Percentiles rank a stretch among this genome's conserved stretches.
phyloP scores from a whole-genome alignment of 2,888 invertebrate genomes.

The Pediacus dermestoides region DNA sequence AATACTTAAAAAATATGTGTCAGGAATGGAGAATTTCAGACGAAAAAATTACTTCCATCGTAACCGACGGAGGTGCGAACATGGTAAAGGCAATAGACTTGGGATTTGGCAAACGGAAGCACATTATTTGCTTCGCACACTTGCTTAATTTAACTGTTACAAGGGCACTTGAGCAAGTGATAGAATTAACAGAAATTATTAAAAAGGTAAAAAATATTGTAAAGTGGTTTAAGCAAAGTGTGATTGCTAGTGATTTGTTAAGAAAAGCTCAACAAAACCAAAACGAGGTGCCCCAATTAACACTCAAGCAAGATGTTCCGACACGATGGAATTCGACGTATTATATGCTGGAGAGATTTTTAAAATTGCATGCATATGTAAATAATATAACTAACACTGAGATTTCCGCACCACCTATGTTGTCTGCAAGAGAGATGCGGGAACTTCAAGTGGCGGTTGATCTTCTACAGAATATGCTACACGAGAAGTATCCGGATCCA shows the following conservation, averaged over 20 bases:
- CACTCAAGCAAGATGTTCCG: constrained; percentile 25
- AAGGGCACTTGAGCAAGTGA: neutral
- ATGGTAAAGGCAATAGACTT: constrained; percentile 16
- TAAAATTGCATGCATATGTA: constrained; percentile 21
- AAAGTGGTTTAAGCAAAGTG: no score
- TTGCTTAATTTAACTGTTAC: neutral
- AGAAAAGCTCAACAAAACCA: constrained; percentile 13
- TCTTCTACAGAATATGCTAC: constrained; percentile 29
- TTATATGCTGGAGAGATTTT: constrained; percentile 21
- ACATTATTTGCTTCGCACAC: constrained; percentile 17
- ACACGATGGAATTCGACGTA: constrained; percentile 32
- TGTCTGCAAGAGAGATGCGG: constrained; percentile 30
- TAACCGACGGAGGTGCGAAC: constrained; percentile 17
- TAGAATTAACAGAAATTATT: neutral
- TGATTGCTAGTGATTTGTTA: no score
- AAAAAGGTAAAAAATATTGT: constrained; percentile 10
- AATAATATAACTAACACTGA: constrained; percentile 24
- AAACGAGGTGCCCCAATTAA: constrained; percentile 14
- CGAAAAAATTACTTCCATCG: constrained; percentile 11
- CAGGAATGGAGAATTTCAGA: constrained; percentile 15
- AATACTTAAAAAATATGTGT: no score
- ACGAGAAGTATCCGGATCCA: constrained; percentile 31
- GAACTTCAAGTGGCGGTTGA: neutral
- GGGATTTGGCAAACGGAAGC: constrained; percentile 12
- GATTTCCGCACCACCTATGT: constrained; percentile 30